Evolutionary conservation across 2,113 vertebrate species (phyloP), one percentile per base, ranked within the genome.

Genomic region (Poicephalus gulielmi): DNA sequence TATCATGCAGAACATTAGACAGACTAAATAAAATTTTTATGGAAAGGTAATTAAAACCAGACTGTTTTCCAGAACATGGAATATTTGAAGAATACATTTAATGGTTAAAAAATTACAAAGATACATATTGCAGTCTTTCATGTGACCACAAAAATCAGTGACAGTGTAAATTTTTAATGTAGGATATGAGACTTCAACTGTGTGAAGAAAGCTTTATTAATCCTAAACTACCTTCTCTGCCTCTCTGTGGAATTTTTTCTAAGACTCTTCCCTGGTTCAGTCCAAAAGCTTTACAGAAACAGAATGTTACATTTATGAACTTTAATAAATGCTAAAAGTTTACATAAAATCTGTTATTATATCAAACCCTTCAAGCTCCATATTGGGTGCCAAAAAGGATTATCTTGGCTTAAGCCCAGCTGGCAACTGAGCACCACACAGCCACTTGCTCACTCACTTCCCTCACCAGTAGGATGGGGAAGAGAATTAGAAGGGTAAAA

Each of bases 271-370:
- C 23, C 23, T 44, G 12, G 10, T 71, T 68, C 33, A 8, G 18
- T 57, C 24, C 2, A 6, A 4, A 37, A 69, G 55, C 35, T 35
- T 35, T 84, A 43, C 24, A 84, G 28, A 81, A 91, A 63, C 20
- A 49, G 4, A 25, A 39, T 66, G 24, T 11, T 17, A 23, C 9
- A 13, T 2, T 30, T 43, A 86, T 6, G 3, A 80, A 86, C n/a
- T 35, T 78, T 17, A 59, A 50, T 35, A 86, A 77, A 79, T 13
- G 19, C 8, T 41, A 33, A 14, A 49, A 74, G 19, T 79, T 49
- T n/a, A 28, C 22, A 12, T 33, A 0, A 0, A 12, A 14, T 47
- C 52, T 69, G 41, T 28, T 15, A 55, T 50, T 71, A n/a, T 49
- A 11, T 76, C 55, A 82, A 49, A 63, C 1, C 3, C 15, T 63